Base-by-base conservation (phyloP, 2,888 invertebrate genomes). In the Neoascia interrupta region DNA sequence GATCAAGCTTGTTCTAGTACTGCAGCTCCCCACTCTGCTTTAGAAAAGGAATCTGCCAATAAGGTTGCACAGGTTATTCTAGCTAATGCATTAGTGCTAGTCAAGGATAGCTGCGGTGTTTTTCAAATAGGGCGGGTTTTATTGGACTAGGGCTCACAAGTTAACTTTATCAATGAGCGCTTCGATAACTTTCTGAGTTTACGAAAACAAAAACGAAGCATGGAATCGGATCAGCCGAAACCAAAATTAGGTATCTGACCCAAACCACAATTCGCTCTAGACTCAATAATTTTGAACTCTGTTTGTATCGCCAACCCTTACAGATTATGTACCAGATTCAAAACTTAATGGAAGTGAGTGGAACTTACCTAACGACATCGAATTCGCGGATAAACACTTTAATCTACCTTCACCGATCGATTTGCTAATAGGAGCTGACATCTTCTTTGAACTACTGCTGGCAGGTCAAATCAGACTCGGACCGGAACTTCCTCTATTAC, bases 81-180 rank as follows among this genome's bases (percentile, higher is more conserved):
- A 18, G 51, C 61, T 10, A 70, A 60, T 15, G 61, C 43, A 2
- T 10, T 70, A 0, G 45, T 70, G 28, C n/a, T 45, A 6, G 11
- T 53, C n/a, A n/a, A 36, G 10, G 41, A 61, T 21, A 0, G 37
- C 1, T 53, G 5, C n/a, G 63, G 37, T n/a, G 5, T 28, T 15
- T 70, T 28, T 31, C 53, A 61, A 28, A 5, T 63, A 1, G 43
- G 37, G 5, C 23, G 43, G 1, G 51, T 37, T 2, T 21, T 70
- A 18, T 15, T 63, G 4, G 63, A 70, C 23, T 54, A 53, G 1
- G 43, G 63, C 1, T 70, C 64, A 0, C 39, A 73, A 13, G 47
- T 63, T 2, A 72, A 72, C 10, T 43, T 63, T 3, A 63, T 70
- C 1, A 63, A 26, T 3, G 43, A 69, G 13, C n/a, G 31, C 2